phyloP scores from a whole-genome alignment of 2,888 invertebrate genomes.

The Drosophila yooni region DNA sequence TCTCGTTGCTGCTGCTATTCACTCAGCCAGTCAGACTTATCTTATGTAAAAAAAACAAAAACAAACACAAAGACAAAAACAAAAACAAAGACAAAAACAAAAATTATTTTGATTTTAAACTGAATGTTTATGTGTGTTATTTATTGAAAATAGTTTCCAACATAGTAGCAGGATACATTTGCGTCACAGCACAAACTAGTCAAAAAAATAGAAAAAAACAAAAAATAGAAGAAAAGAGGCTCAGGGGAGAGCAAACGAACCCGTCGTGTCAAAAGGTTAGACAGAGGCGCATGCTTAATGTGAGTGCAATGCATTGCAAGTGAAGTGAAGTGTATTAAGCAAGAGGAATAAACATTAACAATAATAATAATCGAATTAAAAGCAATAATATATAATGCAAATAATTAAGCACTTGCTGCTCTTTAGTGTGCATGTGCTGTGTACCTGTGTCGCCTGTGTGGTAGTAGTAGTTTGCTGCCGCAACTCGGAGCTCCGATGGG shows the following conservation, averaged over 20 bases:
- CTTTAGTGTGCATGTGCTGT: slow-evolving; percentile 26
- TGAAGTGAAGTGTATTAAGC: neutral
- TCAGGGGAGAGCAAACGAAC: slow-evolving; percentile 26
- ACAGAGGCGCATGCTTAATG: slow-evolving; percentile 56
- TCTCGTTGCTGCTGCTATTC: slow-evolving; percentile 13
- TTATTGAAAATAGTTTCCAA: slow-evolving; percentile 5
- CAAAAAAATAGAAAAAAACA: slow-evolving; percentile 3
- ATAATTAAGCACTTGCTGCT: slow-evolving; percentile 21
- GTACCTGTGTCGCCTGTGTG: slow-evolving; percentile 18
- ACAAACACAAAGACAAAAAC: no score
- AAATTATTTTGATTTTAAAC: neutral
- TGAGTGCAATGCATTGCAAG: slow-evolving; percentile 9
- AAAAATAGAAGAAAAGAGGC: slow-evolving; percentile 25
- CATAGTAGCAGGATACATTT: neutral
- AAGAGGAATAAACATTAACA: slow-evolving; percentile 16
- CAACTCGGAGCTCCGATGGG: slow-evolving; percentile 33
- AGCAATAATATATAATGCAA: slow-evolving; percentile 6
- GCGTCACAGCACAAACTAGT: slow-evolving; percentile 34
- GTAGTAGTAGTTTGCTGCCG: slow-evolving; percentile 15
- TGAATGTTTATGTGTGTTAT: neutral
- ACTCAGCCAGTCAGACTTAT: slow-evolving; percentile 17
- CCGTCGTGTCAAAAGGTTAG: slow-evolving; percentile 25
- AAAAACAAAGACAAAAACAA: no score
- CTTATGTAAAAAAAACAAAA: neutral
- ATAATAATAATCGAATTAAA: slow-evolving; percentile 3